Conservation (phyloP, 1,140 invertebrate genomes). For the Ceratina japonica region DNA sequence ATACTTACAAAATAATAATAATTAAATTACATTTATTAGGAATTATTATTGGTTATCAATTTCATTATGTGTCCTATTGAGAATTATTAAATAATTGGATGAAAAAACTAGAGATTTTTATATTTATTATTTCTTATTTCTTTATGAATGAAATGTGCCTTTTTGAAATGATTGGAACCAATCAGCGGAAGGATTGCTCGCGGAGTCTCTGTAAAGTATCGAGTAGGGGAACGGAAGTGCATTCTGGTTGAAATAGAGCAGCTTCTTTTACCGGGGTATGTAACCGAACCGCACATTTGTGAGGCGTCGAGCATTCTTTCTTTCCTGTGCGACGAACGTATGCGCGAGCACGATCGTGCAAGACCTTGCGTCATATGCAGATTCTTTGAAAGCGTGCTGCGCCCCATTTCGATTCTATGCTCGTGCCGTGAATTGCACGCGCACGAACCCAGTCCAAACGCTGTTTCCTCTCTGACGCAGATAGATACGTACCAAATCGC, state of each 20-base stretch:
- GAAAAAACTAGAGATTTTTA: no score
- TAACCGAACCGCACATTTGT: constrained; percentile 14
- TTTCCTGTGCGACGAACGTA: background rate
- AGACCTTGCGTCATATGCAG: constrained; percentile 35
- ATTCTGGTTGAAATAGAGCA: background rate
- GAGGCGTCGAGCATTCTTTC: constrained; percentile 8
- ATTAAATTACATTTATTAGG: no score
- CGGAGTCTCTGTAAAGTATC: no score
- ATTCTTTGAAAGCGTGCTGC: constrained; percentile 38
- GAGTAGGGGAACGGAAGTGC: background rate
- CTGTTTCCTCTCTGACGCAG: background rate
- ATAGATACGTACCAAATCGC: background rate
- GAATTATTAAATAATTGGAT: no score
- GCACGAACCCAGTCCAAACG: background rate
- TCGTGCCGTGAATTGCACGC: constrained; percentile 11
- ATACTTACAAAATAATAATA: no score
- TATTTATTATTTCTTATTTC: no score
- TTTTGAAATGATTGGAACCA: no score
- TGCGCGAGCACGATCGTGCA: background rate
- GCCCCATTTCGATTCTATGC: constrained; percentile 33
- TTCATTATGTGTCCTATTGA: no score
- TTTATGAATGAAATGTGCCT: no score
- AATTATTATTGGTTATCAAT: no score
- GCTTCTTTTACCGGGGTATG: background rate
- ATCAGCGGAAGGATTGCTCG: no score